A percentile compares a stretch with the other conserved stretches of the same genome.
phyloP scores from a whole-genome alignment of 2,888 invertebrate genomes.

The Ptychoptera contaminata region DNA sequence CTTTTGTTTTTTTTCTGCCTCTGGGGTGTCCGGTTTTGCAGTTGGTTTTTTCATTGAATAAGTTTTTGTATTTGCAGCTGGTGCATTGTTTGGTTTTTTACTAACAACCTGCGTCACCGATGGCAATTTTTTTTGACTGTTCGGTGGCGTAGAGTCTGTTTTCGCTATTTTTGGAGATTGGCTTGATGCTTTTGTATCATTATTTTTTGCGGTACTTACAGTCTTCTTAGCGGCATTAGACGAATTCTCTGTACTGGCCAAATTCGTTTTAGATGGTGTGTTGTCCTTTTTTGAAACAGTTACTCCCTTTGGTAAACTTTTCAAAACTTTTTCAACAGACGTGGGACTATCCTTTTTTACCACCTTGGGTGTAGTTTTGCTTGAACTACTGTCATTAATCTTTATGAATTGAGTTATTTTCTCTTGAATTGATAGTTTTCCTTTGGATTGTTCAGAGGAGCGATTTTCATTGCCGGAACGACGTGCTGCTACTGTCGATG shows the following conservation, averaged over 20 bases:
- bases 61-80: no score
- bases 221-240: constrained; percentile 7
- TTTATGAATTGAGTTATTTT: not conserved
- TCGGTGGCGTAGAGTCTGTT: constrained; percentile 37
- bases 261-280: not conserved
- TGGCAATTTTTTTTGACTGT: no score
- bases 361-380: constrained; percentile 15
- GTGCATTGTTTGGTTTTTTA: no score
- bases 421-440: not conserved
- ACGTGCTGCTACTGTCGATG: not conserved
- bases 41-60: no score
- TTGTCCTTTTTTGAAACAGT: constrained; percentile 9
- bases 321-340: constrained; percentile 5
- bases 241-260: not conserved
- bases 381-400: constrained; percentile 15
- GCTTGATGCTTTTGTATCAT: constrained; percentile 18
- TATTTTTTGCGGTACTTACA: constrained; percentile 15
- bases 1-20: no score
- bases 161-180: constrained; percentile 20
- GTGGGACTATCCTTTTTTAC: not conserved
- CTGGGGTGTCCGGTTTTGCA: no score
- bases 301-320: constrained; percentile 7
- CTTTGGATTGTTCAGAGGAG: not conserved
- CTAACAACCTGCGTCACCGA: no score
- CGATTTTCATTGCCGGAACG: not conserved